These are phyloP conservation scores for Hypomesus transpacificus DNA, from an alignment of 2,113 vertebrate species.

Conservation along the genomic window DNA sequence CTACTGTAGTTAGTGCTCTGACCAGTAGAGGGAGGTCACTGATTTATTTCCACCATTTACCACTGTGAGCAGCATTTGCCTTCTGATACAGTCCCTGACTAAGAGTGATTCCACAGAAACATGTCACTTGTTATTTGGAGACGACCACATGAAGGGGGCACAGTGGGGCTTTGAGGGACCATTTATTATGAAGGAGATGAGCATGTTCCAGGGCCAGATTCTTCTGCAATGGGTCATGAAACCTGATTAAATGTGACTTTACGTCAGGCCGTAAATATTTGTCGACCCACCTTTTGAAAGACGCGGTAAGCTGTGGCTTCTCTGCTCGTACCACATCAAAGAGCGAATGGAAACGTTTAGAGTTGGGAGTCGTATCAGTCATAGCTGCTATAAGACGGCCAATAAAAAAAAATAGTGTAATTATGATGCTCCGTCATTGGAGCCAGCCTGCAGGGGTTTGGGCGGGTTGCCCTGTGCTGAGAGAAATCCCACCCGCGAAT, in stretches of 20 bases:
- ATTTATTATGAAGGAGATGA: conserved; percentile 72
- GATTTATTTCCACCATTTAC: conserved; percentile 62
- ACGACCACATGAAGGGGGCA: conserved; percentile 64
- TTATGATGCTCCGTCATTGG: conserved; percentile 76
- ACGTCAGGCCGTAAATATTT: conserved; percentile 74
- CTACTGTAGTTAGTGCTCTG: conserved; percentile 63
- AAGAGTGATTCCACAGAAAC: conserved; percentile 68
- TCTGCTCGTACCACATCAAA: conserved; percentile 72
- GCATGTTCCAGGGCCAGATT: conserved; percentile 61
- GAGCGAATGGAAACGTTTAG: conserved; percentile 75
- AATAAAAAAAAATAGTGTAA: conserved; percentile 73
- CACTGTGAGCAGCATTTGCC: conserved; percentile 50
- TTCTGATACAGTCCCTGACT: conserved; percentile 44
- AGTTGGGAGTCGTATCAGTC: conserved; percentile 72
- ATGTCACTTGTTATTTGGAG: conserved; percentile 76
- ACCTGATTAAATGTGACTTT: conserved; percentile 71
- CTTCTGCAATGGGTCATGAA: conserved; percentile 61
- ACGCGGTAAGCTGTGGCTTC: conserved; percentile 62
- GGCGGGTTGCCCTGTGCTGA: conserved; percentile 55
- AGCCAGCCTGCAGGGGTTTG: conserved; percentile 65
- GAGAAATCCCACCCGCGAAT: conserved; percentile 68
- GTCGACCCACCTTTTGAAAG: conserved; percentile 75
- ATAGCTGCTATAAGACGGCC: conserved; percentile 74
- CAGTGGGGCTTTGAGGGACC: conserved; percentile 60
- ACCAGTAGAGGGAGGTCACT: conserved; percentile 74